These are phyloP conservation scores for Euzophera pinguis DNA, from an alignment of 2,888 invertebrate species.

Conservation along the genomic window DNA sequence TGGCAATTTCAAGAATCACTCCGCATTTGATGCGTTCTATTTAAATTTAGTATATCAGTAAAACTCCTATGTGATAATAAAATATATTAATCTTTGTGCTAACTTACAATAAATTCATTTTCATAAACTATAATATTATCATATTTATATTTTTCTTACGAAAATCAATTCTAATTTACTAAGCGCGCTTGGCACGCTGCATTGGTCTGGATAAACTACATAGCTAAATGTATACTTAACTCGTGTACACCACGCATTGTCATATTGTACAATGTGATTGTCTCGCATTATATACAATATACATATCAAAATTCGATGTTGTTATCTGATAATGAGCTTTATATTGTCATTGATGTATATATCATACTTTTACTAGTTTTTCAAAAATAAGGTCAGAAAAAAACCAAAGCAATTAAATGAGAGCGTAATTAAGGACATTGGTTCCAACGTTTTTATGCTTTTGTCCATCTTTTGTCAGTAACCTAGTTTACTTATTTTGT, in stretches of 20 bases:
- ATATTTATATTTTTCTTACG: slow-evolving; percentile 59
- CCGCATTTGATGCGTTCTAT: slow-evolving; percentile 70
- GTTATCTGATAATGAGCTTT: slow-evolving; percentile 38
- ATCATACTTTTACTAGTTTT: slow-evolving; percentile 7
- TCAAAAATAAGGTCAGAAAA: background rate
- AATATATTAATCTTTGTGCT: slow-evolving; percentile 81
- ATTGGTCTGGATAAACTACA: slow-evolving; percentile 68
- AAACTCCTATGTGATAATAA: slow-evolving; percentile 77
- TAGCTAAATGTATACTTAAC: slow-evolving; percentile 37
- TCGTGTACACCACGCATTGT: slow-evolving; percentile 35
- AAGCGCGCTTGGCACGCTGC: slow-evolving; percentile 70
- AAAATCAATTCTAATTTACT: slow-evolving; percentile 65
- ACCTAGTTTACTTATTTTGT: too few species aligned
- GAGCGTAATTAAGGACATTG: too few species aligned
- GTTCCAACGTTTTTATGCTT: too few species aligned
- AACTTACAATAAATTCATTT: slow-evolving; percentile 79
- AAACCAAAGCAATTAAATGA: background rate
- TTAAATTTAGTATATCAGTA: slow-evolving; percentile 75
- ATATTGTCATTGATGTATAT: slow-evolving; percentile 54
- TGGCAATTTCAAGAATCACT: slow-evolving; percentile 51
- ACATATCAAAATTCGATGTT: slow-evolving; percentile 26
- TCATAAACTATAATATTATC: slow-evolving; percentile 70
- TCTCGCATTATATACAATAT: slow-evolving; percentile 39
- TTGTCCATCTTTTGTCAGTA: too few species aligned
- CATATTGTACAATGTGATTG: slow-evolving; percentile 27